Evolutionary conservation across 2,888 invertebrate genomes (phyloP), one percentile per base, ranked within the genome.

Genomic region (Rhamnusium bicolor): DNA sequence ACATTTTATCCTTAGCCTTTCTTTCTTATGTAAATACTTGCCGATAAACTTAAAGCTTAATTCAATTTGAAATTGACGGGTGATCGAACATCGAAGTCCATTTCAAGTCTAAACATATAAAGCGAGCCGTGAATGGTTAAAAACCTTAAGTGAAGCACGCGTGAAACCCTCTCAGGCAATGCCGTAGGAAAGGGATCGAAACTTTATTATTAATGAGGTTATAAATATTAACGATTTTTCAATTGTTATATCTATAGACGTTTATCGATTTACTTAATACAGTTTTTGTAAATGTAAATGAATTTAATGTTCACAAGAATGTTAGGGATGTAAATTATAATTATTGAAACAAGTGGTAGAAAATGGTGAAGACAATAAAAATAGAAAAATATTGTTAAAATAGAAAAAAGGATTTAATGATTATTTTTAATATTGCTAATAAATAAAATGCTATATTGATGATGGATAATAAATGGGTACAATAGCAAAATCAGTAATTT

Each of bases 131-230:
- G 82, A 83, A 83, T 81, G 82, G 83, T 80, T 84, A 83, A 83
- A 83, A 83, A 81, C 83, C 79, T 82, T 81, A 84, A 84, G 84
- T 84, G 83, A 84, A 83, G 83, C 83, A 83, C 83, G 84, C 83
- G 84, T 82, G 83, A 84, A 82, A 27, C 53, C 58, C 63, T 54
- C 21, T 10, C 61, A 61, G 46, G 49, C 29, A 58, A 46, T 21
- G 65, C 6, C 56, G 19, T 46, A 60, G 47, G 2, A 56, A 21
- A n/a, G 16, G n/a, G 10, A 49, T 58, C 27, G 27, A 19, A 21
- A 18, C 27, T 10, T 65, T 40, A n/a, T 47, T 62, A 47, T 47
- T 46, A 19, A 24, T 19, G 19, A 61, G 12, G 10, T 61, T 61
- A 7, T 16, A 19, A 40, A 32, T 40, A 60, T 19, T 29, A 61